Conservation (phyloP, 2,113 vertebrate species). For the Oophaga pumilio region DNA sequence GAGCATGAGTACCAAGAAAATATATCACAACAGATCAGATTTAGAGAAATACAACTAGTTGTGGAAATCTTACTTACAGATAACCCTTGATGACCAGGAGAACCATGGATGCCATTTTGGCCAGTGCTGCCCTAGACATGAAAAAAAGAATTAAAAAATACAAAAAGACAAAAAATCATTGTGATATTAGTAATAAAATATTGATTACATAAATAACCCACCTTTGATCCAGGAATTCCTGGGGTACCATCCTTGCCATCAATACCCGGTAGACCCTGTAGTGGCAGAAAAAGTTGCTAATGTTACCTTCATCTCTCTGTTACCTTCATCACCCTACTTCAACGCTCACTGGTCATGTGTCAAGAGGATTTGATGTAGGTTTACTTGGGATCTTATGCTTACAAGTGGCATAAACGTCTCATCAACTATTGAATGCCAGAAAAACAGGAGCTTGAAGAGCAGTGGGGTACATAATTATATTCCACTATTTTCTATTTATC, state of each 20-base stretch:
- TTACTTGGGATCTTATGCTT: background rate
- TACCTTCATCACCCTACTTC: background rate
- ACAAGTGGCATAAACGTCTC: background rate
- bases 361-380: background rate
- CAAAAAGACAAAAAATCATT: background rate
- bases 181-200: background rate
- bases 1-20: background rate
- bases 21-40: background rate
- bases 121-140: conserved; percentile 79
- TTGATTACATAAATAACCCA: conserved; percentile 61
- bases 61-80: conserved; percentile 79
- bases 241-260: conserved; percentile 96
- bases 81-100: conserved; percentile 84
- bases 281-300: background rate
- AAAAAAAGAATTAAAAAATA: conserved; percentile 22
- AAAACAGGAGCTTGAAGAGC: background rate
- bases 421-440: background rate
- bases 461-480: background rate
- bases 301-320: background rate
- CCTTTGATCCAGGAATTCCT: conserved; percentile 90
- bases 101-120: conserved; percentile 80
- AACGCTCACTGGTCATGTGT: background rate
- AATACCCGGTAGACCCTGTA: conserved; percentile 91
- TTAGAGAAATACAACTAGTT: background rate
- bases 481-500: background rate